phyloP scores from a whole-genome alignment of 1,140 invertebrate species.

The Tribolium castaneum region DNA sequence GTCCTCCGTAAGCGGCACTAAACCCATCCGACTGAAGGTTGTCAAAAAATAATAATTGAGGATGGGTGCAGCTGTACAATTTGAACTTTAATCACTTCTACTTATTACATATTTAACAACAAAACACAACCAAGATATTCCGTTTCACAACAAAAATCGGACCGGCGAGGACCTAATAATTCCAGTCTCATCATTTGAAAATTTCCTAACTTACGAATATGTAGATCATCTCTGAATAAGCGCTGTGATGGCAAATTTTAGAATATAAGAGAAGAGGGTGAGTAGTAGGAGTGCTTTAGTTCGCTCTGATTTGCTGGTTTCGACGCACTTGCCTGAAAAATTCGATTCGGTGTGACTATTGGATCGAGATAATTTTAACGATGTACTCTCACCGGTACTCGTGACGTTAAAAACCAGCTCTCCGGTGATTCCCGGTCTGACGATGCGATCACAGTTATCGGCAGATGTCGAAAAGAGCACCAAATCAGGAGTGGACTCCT shows the following conservation, averaged over 20 bases:
- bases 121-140: slow-evolving; percentile 42
- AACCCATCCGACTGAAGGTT: not conserved
- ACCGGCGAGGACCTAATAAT: slow-evolving; percentile 29
- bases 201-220: slow-evolving; percentile 43
- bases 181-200: slow-evolving; percentile 52
- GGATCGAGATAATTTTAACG: slow-evolving; percentile 4
- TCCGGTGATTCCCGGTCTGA: slow-evolving; percentile 63
- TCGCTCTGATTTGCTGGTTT: slow-evolving; percentile 39
- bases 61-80: slow-evolving; percentile 1
- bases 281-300: slow-evolving; percentile 6
- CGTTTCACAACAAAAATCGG: slow-evolving; percentile 35
- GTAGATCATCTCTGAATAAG: slow-evolving; percentile 50
- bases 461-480: slow-evolving; percentile 68
- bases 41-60: slow-evolving; percentile 11
- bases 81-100: slow-evolving; percentile 30
- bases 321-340: slow-evolving; percentile 52
- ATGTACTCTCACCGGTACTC: slow-evolving; percentile 63
- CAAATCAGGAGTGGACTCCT: slow-evolving; percentile 64
- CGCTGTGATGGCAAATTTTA: slow-evolving; percentile 33
- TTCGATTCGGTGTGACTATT: slow-evolving; percentile 2
- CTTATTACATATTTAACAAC: slow-evolving; percentile 31
- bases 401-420: slow-evolving; percentile 67
- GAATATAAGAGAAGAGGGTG: slow-evolving; percentile 29
- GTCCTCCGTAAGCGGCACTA: not conserved
- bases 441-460: slow-evolving; percentile 68